Conservation (phyloP, 2,113 vertebrate genomes). For the Trachemys scripta region DNA sequence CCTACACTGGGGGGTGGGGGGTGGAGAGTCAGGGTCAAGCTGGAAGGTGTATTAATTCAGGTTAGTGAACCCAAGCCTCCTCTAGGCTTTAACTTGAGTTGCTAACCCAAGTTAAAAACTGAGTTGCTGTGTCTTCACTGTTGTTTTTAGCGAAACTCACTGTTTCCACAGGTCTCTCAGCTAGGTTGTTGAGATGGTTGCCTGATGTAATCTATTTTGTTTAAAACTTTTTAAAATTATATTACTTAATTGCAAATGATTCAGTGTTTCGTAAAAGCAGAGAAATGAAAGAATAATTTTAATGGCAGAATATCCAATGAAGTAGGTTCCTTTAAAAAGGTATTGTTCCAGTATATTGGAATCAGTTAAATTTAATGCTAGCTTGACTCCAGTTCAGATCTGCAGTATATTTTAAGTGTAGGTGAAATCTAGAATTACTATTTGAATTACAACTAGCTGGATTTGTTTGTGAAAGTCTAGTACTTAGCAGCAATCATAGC, state of each 20-base stretch:
- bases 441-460: background rate
- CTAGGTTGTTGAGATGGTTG: background rate
- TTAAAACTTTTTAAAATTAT: background rate
- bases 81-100: background rate
- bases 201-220: background rate
- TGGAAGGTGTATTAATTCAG: background rate
- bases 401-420: rapidly evolving
- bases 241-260: background rate
- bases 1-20: background rate
- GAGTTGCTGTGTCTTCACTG: background rate
- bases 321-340: background rate
- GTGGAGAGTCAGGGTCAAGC: background rate
- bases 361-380: background rate
- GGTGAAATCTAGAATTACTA: background rate
- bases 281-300: background rate
- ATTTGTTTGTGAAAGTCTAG: background rate
- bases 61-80: background rate
- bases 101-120: background rate
- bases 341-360: conserved; percentile 1
- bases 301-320: background rate
- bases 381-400: background rate
- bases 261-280: background rate
- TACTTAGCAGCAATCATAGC: background rate
- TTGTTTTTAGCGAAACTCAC: background rate
- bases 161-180: background rate